Percentiles rank a stretch among this genome's conserved stretches.
These are phyloP conservation scores for Acrossocheilus wenchowensis DNA, from an alignment of 2,797 vertebrate genomes.

Conservation along the genomic window DNA sequence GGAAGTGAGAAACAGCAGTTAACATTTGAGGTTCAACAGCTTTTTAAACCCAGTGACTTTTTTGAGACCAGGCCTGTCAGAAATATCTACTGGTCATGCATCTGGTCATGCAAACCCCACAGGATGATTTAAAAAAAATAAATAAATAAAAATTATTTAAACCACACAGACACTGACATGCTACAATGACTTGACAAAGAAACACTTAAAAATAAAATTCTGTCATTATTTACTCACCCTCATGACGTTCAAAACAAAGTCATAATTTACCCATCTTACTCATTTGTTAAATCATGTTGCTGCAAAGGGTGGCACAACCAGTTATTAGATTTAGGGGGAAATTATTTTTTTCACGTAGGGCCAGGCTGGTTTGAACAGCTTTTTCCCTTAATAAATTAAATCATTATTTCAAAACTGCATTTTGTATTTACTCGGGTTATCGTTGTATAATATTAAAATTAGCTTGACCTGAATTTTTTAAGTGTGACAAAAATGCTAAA, in stretches of 20 bases:
- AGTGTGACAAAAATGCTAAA: too few species aligned
- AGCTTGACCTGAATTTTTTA: too few species aligned
- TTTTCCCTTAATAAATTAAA: too few species aligned
- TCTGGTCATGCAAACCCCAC: not conserved
- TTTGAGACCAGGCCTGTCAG: not conserved
- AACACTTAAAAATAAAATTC: not conserved
- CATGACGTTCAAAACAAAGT: not conserved
- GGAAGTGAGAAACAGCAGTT: not conserved
- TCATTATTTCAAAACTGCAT: too few species aligned
- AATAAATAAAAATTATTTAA: not conserved
- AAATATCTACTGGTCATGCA: not conserved
- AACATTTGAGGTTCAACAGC: slow-evolving; percentile 3
- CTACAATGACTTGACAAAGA: not conserved
- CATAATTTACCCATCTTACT: too few species aligned
- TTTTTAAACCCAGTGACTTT: not conserved
- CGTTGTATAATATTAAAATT: too few species aligned
- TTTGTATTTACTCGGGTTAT: too few species aligned
- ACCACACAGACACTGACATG: not conserved
- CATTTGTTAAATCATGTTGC: too few species aligned
- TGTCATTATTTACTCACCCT: not conserved
- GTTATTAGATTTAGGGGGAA: too few species aligned
- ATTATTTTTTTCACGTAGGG: too few species aligned
- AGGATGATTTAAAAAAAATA: not conserved
- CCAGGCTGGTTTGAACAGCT: too few species aligned
- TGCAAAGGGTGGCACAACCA: too few species aligned